phyloP scores from a whole-genome alignment of 2,888 invertebrate genomes.

The Choristoneura rosaceana region DNA sequence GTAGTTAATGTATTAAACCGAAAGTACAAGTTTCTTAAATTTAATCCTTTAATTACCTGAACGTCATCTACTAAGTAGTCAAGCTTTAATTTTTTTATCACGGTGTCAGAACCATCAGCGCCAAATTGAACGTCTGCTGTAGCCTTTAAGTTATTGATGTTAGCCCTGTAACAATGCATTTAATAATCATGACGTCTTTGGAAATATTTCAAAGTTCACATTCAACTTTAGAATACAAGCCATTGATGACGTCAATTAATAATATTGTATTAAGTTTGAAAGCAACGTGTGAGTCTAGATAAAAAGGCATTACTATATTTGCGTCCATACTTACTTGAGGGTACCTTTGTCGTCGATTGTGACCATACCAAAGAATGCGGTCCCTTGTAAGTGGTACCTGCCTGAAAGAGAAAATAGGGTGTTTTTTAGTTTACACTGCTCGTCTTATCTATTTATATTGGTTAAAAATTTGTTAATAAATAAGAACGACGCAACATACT shows the following conservation, averaged over 20 bases:
- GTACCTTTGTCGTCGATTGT: constrained; percentile 23
- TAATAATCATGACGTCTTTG: too few species aligned
- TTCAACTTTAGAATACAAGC: too few species aligned
- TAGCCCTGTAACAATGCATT: constrained; percentile 6
- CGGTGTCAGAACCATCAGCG: constrained; percentile 8
- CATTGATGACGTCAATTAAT: too few species aligned
- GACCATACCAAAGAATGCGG: background rate
- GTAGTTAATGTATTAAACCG: background rate
- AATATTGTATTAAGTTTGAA: too few species aligned
- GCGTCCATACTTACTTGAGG: constrained; percentile 20
- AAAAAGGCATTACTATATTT: background rate
- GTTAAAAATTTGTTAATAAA: background rate
- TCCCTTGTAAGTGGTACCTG: constrained; percentile 19
- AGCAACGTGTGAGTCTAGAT: background rate
- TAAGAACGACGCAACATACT: background rate
- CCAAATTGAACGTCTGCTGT: constrained; percentile 11
- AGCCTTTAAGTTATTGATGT: constrained; percentile 10
- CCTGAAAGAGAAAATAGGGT: constrained; percentile 12
- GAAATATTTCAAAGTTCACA: too few species aligned
- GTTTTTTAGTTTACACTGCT: background rate
- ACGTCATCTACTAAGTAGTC: constrained; percentile 10
- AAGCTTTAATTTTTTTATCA: constrained; percentile 10
- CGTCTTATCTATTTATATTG: too few species aligned
- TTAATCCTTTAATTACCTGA: constrained; percentile 14
- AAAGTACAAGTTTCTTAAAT: background rate